phyloP scores from a whole-genome alignment of 2,797 vertebrate genomes.

The Rhadinocentrus ornatus region DNA sequence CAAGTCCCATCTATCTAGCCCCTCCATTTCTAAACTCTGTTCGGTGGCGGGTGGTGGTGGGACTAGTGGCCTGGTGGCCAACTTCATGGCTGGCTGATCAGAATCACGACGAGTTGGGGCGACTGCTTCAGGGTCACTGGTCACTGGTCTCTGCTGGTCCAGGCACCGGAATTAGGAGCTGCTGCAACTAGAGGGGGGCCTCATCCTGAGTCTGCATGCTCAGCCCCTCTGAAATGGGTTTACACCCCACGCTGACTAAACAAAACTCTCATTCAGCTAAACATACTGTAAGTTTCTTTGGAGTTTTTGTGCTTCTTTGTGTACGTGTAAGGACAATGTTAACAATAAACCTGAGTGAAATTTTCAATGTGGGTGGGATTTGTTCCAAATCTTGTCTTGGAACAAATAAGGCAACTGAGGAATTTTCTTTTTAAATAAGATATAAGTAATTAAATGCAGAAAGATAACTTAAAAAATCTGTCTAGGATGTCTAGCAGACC shows the following conservation, averaged over 20 bases:
- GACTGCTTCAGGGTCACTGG: slow-evolving; percentile 82
- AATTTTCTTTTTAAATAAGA: not conserved
- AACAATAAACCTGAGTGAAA: not conserved
- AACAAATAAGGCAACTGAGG: not conserved
- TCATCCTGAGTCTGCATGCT: slow-evolving; percentile 70
- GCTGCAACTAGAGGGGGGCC: slow-evolving; percentile 69
- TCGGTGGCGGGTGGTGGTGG: slow-evolving; percentile 39
- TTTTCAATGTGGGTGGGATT: too few species aligned
- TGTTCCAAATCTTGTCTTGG: not conserved
- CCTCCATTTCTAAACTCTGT: slow-evolving; percentile 30
- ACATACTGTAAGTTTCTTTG: slow-evolving; percentile 44
- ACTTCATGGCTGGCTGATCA: slow-evolving; percentile 81
- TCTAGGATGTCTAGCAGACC: too few species aligned
- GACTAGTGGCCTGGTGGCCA: slow-evolving; percentile 64
- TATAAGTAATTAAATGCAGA: not conserved
- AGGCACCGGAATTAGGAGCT: slow-evolving; percentile 78
- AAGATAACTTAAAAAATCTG: not conserved
- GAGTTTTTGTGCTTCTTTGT: slow-evolving; percentile 30
- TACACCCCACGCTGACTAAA: slow-evolving; percentile 58
- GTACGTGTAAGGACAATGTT: not conserved
- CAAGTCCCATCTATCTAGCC: slow-evolving; percentile 21
- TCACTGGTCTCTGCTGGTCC: slow-evolving; percentile 62
- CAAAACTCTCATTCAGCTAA: slow-evolving; percentile 61
- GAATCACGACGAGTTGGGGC: slow-evolving; percentile 80
- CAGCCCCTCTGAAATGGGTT: slow-evolving; percentile 65